Conservation (phyloP, 2,888 invertebrate species). For the Panzeria rudis region DNA sequence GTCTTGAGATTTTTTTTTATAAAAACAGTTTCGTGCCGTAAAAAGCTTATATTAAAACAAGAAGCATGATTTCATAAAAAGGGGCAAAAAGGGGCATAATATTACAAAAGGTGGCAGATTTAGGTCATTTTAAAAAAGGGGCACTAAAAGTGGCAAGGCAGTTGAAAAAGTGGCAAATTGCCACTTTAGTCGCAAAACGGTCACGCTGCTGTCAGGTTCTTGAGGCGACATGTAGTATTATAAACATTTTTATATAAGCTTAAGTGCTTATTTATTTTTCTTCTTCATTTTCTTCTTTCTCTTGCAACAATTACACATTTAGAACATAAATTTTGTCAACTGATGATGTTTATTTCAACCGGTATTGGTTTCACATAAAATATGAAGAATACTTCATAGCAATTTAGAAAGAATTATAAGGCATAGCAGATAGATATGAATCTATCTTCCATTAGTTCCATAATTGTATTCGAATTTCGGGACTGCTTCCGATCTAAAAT, state of each 20-base stretch:
- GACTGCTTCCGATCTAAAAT: no score
- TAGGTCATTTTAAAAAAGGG: no score
- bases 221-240: conserved; percentile 44
- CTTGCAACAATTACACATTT: conserved; percentile 37
- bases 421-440: background rate
- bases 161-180: no score
- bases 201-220: conserved; percentile 55
- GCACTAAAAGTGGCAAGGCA: no score
- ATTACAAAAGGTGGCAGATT: no score
- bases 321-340: conserved; percentile 48
- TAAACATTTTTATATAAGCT: conserved; percentile 50
- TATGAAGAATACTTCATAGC: conserved; percentile 14
- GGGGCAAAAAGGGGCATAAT: no score
- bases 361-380: conserved; percentile 24
- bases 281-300: background rate
- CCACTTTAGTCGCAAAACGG: no score
- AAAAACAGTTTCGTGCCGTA: no score
- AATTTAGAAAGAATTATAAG: background rate
- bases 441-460: background rate
- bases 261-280: background rate
- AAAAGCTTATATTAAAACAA: no score
- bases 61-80: no score
- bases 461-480: background rate
- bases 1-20: no score
- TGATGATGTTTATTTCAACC: conserved; percentile 54